phyloP scores from a whole-genome alignment of 2,888 invertebrate genomes.

The Drosophila lutescens region DNA sequence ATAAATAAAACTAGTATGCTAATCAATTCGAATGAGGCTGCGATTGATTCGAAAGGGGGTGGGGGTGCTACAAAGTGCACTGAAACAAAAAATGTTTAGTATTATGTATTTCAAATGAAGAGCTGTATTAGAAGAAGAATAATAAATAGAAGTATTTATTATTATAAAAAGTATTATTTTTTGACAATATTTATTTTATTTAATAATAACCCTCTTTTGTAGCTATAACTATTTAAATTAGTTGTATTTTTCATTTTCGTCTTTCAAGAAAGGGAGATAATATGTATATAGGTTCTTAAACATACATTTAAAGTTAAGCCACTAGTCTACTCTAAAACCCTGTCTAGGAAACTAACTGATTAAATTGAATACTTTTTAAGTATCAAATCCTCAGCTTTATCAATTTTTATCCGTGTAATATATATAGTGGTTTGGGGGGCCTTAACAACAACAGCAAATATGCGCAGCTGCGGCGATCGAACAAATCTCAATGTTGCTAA shows the following conservation, averaged over 20 bases:
- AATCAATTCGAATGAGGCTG: slow-evolving; percentile 40
- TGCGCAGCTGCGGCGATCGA: slow-evolving; percentile 47
- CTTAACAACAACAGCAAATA: slow-evolving; percentile 38
- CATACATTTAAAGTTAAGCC: too few relatives aligned
- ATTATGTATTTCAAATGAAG: not conserved
- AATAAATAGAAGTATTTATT: too few relatives aligned
- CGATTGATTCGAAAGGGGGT: slow-evolving; percentile 4
- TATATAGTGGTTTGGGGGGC: not conserved
- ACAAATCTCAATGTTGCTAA: slow-evolving; percentile 37
- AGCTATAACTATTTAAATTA: too few relatives aligned
- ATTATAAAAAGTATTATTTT: too few relatives aligned
- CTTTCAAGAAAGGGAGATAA: too few relatives aligned
- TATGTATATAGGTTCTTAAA: too few relatives aligned
- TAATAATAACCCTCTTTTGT: too few relatives aligned
- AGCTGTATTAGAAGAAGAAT: too few relatives aligned
- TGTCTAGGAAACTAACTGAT: too few relatives aligned
- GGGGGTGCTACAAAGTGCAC: not conserved
- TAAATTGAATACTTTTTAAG: not conserved
- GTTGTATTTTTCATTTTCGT: too few relatives aligned
- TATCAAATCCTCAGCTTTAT: not conserved
- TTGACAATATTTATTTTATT: too few relatives aligned
- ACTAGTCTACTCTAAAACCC: too few relatives aligned
- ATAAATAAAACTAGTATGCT: slow-evolving; percentile 35
- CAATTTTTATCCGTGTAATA: not conserved
- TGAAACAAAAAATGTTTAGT: not conserved